Evolutionary conservation across 2,797 vertebrate species (phyloP).

Genomic region (Hippopotamyrus pictus): DNA sequence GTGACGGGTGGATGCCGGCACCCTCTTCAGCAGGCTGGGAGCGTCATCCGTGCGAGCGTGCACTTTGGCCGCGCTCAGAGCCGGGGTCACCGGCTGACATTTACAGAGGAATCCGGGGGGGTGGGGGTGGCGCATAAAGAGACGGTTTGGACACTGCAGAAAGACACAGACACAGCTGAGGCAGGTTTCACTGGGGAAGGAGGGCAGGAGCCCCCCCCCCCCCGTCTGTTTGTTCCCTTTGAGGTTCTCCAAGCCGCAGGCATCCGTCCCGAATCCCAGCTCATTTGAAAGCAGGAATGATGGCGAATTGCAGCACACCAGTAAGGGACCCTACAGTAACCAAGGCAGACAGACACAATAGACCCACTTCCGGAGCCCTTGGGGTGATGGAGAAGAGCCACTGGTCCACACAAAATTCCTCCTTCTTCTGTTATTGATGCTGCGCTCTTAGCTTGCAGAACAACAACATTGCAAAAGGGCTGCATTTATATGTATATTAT

Average conservation of each 20-base stretch:
- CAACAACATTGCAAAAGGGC: neutral
- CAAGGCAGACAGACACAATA: neutral
- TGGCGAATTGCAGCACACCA: neutral
- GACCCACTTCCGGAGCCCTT: neutral
- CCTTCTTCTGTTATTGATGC: neutral
- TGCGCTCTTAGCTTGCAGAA: neutral
- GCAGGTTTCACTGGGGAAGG: neutral
- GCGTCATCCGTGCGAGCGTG: neutral
- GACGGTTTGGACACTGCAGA: constrained; percentile 36
- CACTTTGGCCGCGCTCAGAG: neutral
- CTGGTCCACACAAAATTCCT: neutral
- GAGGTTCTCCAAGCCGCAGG: constrained; percentile 52
- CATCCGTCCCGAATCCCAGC: constrained; percentile 48
- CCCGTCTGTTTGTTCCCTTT: constrained; percentile 18
- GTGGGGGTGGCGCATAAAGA: neutral
- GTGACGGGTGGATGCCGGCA: constrained; percentile 14
- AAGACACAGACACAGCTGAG: constrained; percentile 33
- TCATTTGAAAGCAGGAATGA: constrained; percentile 51
- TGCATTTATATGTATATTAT: neutral
- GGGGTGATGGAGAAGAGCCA: neutral
- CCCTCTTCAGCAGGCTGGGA: constrained; percentile 2
- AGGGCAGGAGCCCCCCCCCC: neutral
- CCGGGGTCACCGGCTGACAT: constrained; percentile 29
- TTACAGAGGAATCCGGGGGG: constrained; percentile 39
- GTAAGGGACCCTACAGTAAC: neutral